Evolutionary conservation across 2,113 vertebrate genomes (phyloP).

Genomic region (Monarcha castaneiventris): DNA sequence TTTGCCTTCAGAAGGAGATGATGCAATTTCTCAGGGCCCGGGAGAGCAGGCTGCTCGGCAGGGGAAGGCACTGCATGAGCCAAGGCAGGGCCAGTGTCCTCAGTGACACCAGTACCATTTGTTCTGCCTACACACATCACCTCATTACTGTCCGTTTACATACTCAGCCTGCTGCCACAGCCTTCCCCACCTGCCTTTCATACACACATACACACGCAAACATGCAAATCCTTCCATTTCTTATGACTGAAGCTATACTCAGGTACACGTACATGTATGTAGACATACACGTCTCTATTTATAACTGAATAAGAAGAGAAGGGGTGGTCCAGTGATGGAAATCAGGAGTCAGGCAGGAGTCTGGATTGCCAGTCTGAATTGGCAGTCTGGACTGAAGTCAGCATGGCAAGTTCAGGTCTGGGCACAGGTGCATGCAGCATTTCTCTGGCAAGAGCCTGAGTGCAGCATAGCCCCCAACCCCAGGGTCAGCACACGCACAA

Average conservation of each 20-base stretch:
- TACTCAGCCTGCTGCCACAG: background rate
- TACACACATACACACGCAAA: background rate
- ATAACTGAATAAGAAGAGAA: background rate
- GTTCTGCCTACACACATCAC: background rate
- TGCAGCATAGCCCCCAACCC: background rate
- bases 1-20: background rate
- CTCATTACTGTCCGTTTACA: background rate
- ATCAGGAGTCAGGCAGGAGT: background rate
- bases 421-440: background rate
- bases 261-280: rapidly evolving
- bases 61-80: background rate
- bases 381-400: background rate
- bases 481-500: no score
- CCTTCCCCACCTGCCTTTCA: background rate
- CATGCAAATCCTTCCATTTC: background rate
- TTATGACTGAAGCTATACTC: background rate
- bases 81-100: background rate
- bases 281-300: background rate
- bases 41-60: background rate
- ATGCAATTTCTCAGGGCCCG: background rate
- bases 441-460: background rate
- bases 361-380: background rate
- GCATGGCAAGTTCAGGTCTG: background rate
- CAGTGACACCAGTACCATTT: background rate
- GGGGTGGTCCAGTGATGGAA: background rate